Base-by-base conservation (phyloP, 2,113 vertebrate genomes). In the Ochotona curzoniae region DNA sequence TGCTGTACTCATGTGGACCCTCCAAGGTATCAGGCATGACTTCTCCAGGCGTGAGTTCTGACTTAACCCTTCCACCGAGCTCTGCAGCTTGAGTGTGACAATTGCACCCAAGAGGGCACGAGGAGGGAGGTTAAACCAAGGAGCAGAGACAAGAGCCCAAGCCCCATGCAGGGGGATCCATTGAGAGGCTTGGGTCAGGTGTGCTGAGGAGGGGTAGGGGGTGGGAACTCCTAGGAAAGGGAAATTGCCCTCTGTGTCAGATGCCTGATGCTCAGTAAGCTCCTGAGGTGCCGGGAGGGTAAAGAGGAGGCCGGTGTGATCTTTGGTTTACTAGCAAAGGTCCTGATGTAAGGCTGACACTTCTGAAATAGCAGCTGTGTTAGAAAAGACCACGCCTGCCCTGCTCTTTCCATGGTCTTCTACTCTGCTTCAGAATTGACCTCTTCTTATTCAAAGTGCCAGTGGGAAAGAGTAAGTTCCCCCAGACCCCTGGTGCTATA, bases 181-280 rank as follows among this genome's bases (percentile, higher is more conserved):
- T 3, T 0, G 14, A 14, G 20, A 54, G 67, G 54, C 49, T 44
- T 44, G 38, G n/a, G 44, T 17, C 30, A 23, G 28, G 17, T 20
- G 2, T 6, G 0, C 0, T 1, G 20, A 0, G 26, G 35, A 17
- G 66, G n/a, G 2, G 35, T 32, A 28, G 49, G 25, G 44, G n/a
- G 4, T 49, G 25, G 1, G 0, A 4, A 7, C 4, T 8, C 13
- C 5, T 21, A 8, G 63, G 23, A 26, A 44, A 60, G 12, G 23
- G 13, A 17, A 18, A 7, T 1, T 0, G n/a, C 8, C 38, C n/a
- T 60, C 11, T 1, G 1, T 1, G 11, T 1, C 23, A 1, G 2
- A 30, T 1, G 63, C 47, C 83, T 83, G 93, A 60, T 61, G 6
- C 8, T 8, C 28, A 51, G 61, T 51, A 25, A 82, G 57, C 25